phyloP scores from a whole-genome alignment of 2,113 vertebrate species.

The Anseranas semipalmata region DNA sequence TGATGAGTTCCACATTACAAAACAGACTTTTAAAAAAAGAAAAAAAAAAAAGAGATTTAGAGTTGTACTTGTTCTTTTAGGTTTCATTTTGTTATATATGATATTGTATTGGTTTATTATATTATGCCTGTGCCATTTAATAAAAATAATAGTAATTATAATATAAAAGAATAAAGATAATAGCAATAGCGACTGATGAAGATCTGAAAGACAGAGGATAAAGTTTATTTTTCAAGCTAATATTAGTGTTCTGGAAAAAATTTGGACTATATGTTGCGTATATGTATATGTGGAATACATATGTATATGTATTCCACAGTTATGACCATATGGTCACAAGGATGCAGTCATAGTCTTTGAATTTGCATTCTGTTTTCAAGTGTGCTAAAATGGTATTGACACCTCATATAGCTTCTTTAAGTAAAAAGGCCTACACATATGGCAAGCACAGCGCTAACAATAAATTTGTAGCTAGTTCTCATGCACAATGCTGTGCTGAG shows the following conservation, averaged over 20 bases:
- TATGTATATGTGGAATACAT: no score
- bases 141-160: background rate
- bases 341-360: background rate
- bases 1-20: background rate
- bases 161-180: background rate
- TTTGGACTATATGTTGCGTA: background rate
- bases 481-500: background rate
- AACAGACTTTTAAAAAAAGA: background rate
- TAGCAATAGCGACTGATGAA: background rate
- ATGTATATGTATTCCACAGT: background rate
- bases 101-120: background rate
- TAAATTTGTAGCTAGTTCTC: background rate
- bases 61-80: background rate
- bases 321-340: background rate
- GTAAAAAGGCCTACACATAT: conserved; percentile 5
- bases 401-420: conserved; percentile 34
- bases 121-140: background rate
- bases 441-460: background rate
- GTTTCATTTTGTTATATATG: background rate
- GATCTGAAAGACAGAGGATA: background rate
- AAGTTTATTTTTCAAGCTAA: background rate
- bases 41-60: background rate
- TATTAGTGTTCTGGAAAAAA: background rate
- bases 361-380: conserved; percentile 34
- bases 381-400: conserved; percentile 24